Evolutionary conservation across 2,888 invertebrate species (phyloP), one percentile per base, ranked within the genome.

Genomic region (Metacarcinus magister): DNA sequence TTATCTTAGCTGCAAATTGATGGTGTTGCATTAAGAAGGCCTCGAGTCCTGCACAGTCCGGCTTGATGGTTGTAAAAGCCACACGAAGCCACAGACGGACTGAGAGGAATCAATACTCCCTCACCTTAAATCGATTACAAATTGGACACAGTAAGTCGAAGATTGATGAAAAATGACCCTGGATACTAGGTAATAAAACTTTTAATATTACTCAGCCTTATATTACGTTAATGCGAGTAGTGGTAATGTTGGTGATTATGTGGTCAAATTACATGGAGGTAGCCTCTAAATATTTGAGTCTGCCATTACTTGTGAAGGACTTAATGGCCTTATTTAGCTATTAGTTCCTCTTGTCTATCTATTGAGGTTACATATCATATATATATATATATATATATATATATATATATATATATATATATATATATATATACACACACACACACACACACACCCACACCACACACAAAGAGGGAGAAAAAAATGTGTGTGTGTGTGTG

Each of bases 81-180:
- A 4, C 82, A 2, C 1, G 10, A 28, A 82, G 4, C 82, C 7
- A 7, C 82, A 32, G 23, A 82, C 82, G 28, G 23, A 82, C 82
- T 82, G 32, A 32, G 82, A 32, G 32, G 32, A 28, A 82, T 82
- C 82, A 82, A 82, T 82, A 82, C 82, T 82, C 82, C 82, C 82
- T 7, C 32, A 1, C 32, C 32, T 82, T 28, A 4, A 82, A 82
- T 82, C 82, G 82, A 82, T 82, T 32, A 82, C 82, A 82, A 82
- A 82, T 82, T 82, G 82, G 82, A 82, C 82, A 82, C 82, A 82
- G 32, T 82, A 82, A 82, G 82, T 82, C 82, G 82, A 82, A 82
- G 82, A 82, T 82, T 82, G 82, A 82, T 82, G 82, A 82, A 82
- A 82, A 82, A 82, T 82, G 32, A 13, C 32, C 82, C 32, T 13